Evolutionary conservation across 2,113 vertebrate species (phyloP).

Genomic region (Xyliphius kryptos): DNA sequence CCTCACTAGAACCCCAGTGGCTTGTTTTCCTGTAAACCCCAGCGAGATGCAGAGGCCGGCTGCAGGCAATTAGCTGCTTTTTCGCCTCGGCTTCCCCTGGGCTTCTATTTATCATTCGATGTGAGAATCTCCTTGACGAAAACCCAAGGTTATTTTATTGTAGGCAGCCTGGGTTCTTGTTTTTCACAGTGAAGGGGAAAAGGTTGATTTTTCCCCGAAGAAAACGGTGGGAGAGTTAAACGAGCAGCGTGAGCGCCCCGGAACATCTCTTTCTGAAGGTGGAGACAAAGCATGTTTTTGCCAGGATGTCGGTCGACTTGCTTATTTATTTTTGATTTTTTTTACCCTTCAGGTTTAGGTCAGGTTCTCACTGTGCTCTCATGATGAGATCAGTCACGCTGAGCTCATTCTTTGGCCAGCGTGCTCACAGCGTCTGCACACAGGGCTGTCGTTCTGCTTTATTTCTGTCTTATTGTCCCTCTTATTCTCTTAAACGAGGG

Average conservation of each 20-base stretch:
- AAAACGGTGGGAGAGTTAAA: conserved; percentile 40
- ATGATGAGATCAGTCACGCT: conserved; percentile 70
- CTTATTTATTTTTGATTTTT: background rate
- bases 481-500: conserved; percentile 10
- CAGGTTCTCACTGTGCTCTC: conserved; percentile 44
- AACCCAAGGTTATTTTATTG: conserved; percentile 68
- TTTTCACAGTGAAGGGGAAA: conserved; percentile 62
- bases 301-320: background rate
- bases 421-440: conserved; percentile 69
- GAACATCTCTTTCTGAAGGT: conserved; percentile 9
- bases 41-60: conserved; percentile 55
- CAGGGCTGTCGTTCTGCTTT: conserved; percentile 17
- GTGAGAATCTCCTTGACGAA: conserved; percentile 72
- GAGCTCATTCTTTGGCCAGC: conserved; percentile 74
- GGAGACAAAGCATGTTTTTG: conserved; percentile 4
- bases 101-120: conserved; percentile 71
- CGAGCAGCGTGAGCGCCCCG: conserved; percentile 14
- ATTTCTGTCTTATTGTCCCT: background rate
- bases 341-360: conserved; percentile 3
- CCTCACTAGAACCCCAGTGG: conserved; percentile 7
- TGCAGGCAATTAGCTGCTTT: conserved; percentile 69
- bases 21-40: conserved; percentile 33
- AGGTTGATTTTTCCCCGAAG: conserved; percentile 62
- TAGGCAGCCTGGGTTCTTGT: conserved; percentile 47
- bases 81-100: conserved; percentile 59